Base-by-base conservation (phyloP, 1,140 invertebrate genomes). In the Drosophila pectinifera region DNA sequence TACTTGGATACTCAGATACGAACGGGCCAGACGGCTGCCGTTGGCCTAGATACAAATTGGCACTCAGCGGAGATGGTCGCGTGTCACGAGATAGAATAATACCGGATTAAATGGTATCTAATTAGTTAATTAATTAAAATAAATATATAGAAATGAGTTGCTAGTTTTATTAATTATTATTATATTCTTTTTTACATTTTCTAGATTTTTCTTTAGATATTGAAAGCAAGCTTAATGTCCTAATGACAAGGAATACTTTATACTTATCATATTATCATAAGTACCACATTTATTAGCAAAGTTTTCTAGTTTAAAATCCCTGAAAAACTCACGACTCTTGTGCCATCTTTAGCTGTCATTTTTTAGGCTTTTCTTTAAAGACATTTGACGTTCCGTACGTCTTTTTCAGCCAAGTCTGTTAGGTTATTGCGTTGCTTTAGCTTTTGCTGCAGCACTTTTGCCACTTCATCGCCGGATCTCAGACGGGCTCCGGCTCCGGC, bases 371-470 rank as follows among this genome's bases (percentile, higher is more conserved):
- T 54, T 73, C 57, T 46, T 26, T 22, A 11, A 55, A 54, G 39
- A 68, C 46, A 53, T 67, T 67, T 68, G 65, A 69, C 49, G 43
- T 45, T 64, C 28, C 36, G 38, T 75, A 24, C 18, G 42, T 26
- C 22, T 41, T 28, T 45, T 51, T 7, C 28, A 11, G 11, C 48
- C 13, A 18, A 7, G 24, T 31, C 34, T 11, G 11, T 61, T 28
- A 16, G 24, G 36, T 14, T 24, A n/a, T 62, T 75, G 48, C 43
- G 70, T 61, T 26, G 43, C 62, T 53, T 46, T 80, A 18, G 56
- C 43, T 64, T 54, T 72, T 53, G 51, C 49, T 56, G 59, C 46
- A 56, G 78, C 82, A 86, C 83, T 86, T 88, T 88, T 86, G 83
- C 83, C 82, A 88, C 82, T 86, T 86, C 81, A 59, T 43, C 48